Evolutionary conservation across 2,888 invertebrate species (phyloP).

Genomic region (Drosophila crucigera): DNA sequence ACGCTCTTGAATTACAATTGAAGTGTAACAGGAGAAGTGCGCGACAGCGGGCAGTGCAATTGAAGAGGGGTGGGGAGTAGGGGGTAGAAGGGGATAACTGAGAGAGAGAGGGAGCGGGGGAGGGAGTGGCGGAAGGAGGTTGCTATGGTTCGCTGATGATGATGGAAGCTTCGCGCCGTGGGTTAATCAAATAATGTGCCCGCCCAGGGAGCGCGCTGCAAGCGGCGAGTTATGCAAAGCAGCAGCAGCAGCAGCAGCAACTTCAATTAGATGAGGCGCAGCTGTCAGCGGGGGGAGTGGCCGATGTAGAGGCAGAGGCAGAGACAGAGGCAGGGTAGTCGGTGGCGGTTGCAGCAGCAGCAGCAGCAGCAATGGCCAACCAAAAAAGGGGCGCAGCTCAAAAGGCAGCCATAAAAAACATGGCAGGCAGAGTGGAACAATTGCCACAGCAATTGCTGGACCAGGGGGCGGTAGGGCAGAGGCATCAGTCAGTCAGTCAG

Average conservation of each 20-base stretch:
- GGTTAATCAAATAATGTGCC: conserved; percentile 72
- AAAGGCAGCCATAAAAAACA: conserved; percentile 57
- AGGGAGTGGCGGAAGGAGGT: conserved; percentile 10
- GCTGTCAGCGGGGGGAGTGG: conserved; percentile 26
- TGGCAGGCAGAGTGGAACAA: conserved; percentile 63
- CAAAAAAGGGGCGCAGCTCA: conserved; percentile 73
- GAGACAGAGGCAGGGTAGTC: conserved; percentile 25
- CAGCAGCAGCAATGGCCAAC: conserved; percentile 58
- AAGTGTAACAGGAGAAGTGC: conserved; percentile 71
- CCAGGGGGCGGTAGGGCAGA: conserved; percentile 1
- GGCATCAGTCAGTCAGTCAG: not conserved
- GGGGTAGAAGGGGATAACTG: not conserved
- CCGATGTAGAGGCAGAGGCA: conserved; percentile 2
- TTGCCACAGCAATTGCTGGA: conserved; percentile 23
- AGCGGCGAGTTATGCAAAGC: conserved; percentile 65
- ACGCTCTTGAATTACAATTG: conserved; percentile 68
- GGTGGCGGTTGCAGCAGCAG: conserved; percentile 59
- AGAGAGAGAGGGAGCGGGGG: not conserved
- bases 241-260: conserved; percentile 43
- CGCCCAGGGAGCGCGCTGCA: conserved; percentile 32
- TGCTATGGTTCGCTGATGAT: conserved; percentile 65
- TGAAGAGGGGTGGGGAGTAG: conserved; percentile 1
- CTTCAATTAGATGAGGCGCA: conserved; percentile 70
- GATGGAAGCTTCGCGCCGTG: conserved; percentile 68
- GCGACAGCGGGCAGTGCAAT: conserved; percentile 31